Base-by-base conservation (phyloP, 2,888 invertebrate species). In the Pyralis farinalis region DNA sequence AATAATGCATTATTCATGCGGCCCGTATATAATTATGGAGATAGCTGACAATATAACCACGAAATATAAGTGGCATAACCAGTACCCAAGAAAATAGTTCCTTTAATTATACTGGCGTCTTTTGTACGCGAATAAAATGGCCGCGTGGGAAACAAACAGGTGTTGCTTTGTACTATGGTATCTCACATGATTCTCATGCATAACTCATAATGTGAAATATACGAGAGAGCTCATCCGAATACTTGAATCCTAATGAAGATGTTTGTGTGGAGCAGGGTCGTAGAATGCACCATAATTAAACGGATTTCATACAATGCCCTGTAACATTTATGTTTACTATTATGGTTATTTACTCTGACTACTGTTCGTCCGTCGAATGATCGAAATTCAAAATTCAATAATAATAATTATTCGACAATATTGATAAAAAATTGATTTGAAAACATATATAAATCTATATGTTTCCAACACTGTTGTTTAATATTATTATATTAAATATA, bases 81-180 rank as follows among this genome's bases (percentile, higher is more conserved):
- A 7, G 25, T 25, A 25, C 7, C 25, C 7, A 37, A 37, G 12
- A 12, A 27, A 36, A 30, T n/a, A 31, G 30, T 25, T 25, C 25
- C 46, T 46, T 52, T 53, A 49, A 63, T 64, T 63, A 60, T 63
- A 62, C 58, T 58, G 51, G 56, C 56, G 48, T 52, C 47, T 52
- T 40, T 45, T 47, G 53, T 49, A 56, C 51, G 49, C 41, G 47
- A 57, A 63, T 53, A 68, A 66, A 16, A 68, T 68, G 59, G 51
- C 50, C 37, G 46, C 68, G 64, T 74, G 74, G 53, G 74, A 74
- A 69, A 49, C 44, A 43, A 50, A 40, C 74, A 72, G 67, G 60
- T 73, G 74, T 47, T 44, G 51, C 42, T 46, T 10, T 11, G 1
- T 38, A 31, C 12, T 22, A 32, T n/a, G 1, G 22, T 9, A 11